Base-by-base conservation (phyloP, 2,888 invertebrate genomes). In the Monochamus alternatus region DNA sequence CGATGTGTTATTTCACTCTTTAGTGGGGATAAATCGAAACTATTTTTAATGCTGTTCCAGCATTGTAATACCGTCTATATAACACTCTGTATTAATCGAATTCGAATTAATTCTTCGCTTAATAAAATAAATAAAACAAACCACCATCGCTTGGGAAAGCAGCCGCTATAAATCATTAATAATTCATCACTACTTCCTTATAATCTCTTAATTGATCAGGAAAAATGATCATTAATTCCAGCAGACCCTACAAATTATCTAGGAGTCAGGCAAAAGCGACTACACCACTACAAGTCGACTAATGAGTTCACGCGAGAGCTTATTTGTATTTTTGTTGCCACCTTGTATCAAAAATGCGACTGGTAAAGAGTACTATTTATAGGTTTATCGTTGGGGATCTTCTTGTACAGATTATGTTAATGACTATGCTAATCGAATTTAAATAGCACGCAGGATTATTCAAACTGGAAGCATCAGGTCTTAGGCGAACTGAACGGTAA, bases 361-460 rank as follows among this genome's bases (percentile, higher is more conserved):
- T 63, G 14, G 43, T 43, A 38, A 43, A 47, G 12, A 3, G 12
- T 47, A 63, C 43, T 63, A 63, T 63, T 63, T 43, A 63, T 63
- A 63, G 62, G n/a, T 43, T 43, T 43, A 63, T 43, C 12, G 43
- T 14, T 38, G 43, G 62, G 43, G 12, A 63, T 43, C 38, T 32
- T 12, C 62, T 63, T 43, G 38, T 14, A 47, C 47, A 63, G 43
- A 63, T 63, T 63, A 63, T 63, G 62, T 38, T 63, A 63, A 63
- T 63, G 22, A 5, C 22, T 63, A 22, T 38, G 62, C 43, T 43
- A 63, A 63, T 63, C 62, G n/a, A 22, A 63, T 63, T 14, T 63
- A 63, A 63, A 63, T 63, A 63, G 43, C 62, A 62, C 38, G 14
- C 14, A 43, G 14, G 38, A 43, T 43, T 63, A 43, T 4, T 43